These are phyloP conservation scores for Labeo calbasu DNA, from an alignment of 2,797 vertebrate species.

Conservation along the genomic window DNA sequence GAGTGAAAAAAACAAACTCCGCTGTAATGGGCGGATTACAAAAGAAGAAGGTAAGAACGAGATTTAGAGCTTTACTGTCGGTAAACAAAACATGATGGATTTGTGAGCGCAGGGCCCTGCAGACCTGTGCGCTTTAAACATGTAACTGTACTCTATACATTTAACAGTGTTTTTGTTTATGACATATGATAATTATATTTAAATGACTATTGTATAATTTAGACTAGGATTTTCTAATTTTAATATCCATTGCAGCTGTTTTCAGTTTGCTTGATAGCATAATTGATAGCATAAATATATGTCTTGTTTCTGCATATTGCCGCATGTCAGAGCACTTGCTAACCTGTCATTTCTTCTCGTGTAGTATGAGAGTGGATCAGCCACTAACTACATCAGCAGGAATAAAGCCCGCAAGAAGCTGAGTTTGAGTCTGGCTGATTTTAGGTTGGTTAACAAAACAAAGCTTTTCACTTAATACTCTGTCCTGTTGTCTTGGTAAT, in stretches of 20 bases:
- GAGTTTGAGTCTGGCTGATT: slow-evolving; percentile 91
- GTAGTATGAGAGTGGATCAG: slow-evolving; percentile 90
- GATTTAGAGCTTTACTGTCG: slow-evolving; percentile 13
- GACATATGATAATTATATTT: background rate
- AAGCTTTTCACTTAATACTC: background rate
- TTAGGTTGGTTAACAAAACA: slow-evolving; percentile 80
- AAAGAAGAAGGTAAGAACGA: slow-evolving; percentile 79
- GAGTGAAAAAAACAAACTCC: background rate
- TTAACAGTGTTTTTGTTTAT: background rate
- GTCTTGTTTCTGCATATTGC: background rate
- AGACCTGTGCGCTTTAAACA: background rate
- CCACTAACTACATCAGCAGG: slow-evolving; percentile 95
- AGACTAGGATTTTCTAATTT: background rate
- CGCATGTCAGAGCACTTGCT: background rate
- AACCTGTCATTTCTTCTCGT: slow-evolving; percentile 39
- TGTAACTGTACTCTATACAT: background rate
- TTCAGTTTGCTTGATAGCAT: background rate
- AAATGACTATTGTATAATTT: background rate
- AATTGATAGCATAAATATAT: background rate
- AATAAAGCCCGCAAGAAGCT: slow-evolving; percentile 96
- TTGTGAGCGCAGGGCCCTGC: background rate
- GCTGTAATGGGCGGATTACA: slow-evolving; percentile 78
- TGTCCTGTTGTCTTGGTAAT: background rate
- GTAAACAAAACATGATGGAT: slow-evolving; percentile 15
- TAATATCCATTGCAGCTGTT: background rate